A percentile compares a stretch with the other conserved stretches of the same genome.
Evolutionary conservation across 2,888 invertebrate species (phyloP).

Genomic region (Hyalella azteca): DNA sequence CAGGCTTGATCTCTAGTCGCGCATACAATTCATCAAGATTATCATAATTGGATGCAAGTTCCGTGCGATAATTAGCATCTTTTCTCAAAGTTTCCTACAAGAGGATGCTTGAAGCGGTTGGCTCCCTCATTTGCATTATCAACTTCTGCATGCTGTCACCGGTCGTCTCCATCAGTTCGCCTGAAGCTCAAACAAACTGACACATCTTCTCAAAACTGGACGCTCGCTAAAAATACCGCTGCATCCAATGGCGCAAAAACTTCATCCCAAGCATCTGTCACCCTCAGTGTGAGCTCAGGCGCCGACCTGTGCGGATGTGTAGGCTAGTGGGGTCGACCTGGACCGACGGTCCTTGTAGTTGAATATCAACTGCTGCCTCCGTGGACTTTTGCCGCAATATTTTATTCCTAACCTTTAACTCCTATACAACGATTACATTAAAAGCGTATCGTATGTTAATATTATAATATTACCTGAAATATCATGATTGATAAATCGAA

Average conservation of each 20-base stretch:
- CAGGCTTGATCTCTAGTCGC: no score
- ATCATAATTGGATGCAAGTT: no score
- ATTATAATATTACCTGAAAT: no score
- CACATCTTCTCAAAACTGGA: constrained; percentile 20
- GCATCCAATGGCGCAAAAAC: constrained; percentile 27
- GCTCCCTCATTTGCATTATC: constrained; percentile 1
- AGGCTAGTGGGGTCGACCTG: not conserved
- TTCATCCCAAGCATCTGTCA: constrained; percentile 20
- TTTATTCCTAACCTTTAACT: no score
- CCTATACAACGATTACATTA: no score
- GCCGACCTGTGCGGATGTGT: not conserved
- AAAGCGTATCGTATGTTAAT: no score
- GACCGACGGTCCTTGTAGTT: not conserved
- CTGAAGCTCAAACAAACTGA: constrained; percentile 28
- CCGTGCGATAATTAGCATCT: no score
- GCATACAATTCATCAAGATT: no score
- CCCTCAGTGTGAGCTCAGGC: constrained; percentile 10
- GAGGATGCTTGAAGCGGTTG: no score
- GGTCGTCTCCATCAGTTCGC: constrained; percentile 24
- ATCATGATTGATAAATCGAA: no score
- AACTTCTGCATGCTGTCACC: not conserved
- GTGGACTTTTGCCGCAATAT: not conserved
- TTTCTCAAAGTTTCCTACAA: no score
- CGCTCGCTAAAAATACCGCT: constrained; percentile 9
- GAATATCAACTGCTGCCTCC: not conserved